Percentiles rank a stretch among this genome's conserved stretches.
Evolutionary conservation across 2,888 invertebrate species (phyloP).

Genomic region (Physocephala rufipes): DNA sequence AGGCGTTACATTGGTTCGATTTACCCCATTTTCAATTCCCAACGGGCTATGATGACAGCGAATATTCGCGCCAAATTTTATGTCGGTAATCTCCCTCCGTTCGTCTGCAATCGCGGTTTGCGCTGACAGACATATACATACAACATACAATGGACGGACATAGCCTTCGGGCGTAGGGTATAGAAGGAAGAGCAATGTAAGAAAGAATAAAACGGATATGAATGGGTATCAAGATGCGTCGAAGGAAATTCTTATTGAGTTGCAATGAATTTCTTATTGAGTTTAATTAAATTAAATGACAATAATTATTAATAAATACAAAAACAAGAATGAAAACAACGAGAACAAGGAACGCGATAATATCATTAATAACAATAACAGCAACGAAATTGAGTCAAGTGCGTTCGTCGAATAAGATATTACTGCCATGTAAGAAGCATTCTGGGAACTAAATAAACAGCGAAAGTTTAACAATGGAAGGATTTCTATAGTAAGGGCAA

Average conservation of each 20-base stretch:
- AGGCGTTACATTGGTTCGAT: too few relatives aligned
- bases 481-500: background rate
- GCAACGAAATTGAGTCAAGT: constrained; percentile 25
- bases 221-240: constrained; percentile 40
- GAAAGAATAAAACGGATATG: constrained; percentile 34
- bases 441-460: constrained; percentile 18
- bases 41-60: too few relatives aligned
- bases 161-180: too few relatives aligned
- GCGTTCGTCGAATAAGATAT: constrained; percentile 42
- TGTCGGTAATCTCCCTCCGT: too few relatives aligned
- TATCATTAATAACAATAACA: background rate
- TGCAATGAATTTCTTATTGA: constrained; percentile 9
- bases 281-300: background rate
- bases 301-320: constrained; percentile 10
- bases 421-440: constrained; percentile 41
- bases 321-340: constrained; percentile 26
- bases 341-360: background rate
- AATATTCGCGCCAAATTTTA: too few relatives aligned
- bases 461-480: too few relatives aligned
- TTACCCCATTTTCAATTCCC: too few relatives aligned
- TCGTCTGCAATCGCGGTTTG: too few relatives aligned
- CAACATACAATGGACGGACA: too few relatives aligned
- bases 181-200: too few relatives aligned
- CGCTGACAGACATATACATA: too few relatives aligned
- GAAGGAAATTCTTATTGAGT: constrained; percentile 45